Base-by-base conservation (phyloP, 64 coral and sea anemone species). In the Exaiptasia diaphana region DNA sequence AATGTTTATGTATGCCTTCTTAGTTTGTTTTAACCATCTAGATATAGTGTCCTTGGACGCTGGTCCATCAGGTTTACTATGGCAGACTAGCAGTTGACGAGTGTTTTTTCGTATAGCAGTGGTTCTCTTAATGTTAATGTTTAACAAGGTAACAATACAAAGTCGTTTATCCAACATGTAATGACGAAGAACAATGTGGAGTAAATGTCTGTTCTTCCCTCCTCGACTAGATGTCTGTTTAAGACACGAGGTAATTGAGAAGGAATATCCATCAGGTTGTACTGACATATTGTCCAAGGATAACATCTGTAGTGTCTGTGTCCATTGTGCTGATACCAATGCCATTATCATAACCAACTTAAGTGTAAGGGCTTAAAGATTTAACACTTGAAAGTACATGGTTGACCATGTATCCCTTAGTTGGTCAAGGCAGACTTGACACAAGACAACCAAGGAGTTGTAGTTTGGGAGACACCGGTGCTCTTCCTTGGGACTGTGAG, bases 391-490 rank as follows among this genome's bases (percentile, higher is more conserved):
- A 72, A 54, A 18, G 28, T 14, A 53, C 53, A 36, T 18, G 74
- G 74, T 38, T 77, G 45, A 21, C 74, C 74, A 21, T 2, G 15
- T 53, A 77, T 30, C 5, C 74, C 48, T 57, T 77, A 27, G 18
- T 9, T 36, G 31, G 32, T 36, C 32, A 53, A 38, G 46, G 52
- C 55, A 62, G 74, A 22, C 85, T 56, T 34, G 74, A 88, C 64
- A 79, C 46, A 79, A 88, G 85, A 88, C 74, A 88, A 5, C 85
- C 85, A 71, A 57, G 55, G 35, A 88, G 74, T 25, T 71, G 74
- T 64, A 79, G 74, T 35, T 78, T 88, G 17, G 85, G 74, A 41
- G 65, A 88, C 42, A 79, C 35, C 20, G 74, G 85, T 79, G 85
- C 12, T 71, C 63, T 45, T 57, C 41, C 13, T 71, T 31, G 69